phyloP scores from a whole-genome alignment of 2,888 invertebrate species.

The Calameuta filiformis region DNA sequence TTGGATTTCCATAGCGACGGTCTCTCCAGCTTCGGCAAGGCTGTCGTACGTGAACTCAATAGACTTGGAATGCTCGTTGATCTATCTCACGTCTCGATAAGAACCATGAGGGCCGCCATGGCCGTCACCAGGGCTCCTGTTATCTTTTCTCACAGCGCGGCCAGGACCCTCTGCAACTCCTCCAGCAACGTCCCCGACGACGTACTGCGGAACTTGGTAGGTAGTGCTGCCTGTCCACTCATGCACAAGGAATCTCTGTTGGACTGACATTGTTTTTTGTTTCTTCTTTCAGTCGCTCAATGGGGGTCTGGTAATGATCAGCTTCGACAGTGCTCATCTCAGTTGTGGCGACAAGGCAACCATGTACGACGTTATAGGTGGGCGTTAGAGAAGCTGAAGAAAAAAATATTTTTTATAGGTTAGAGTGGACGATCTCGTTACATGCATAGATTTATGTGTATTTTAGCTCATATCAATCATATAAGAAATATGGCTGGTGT shows the following conservation, averaged over 20 bases:
- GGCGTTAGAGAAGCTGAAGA: not conserved
- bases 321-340: slow-evolving; percentile 73
- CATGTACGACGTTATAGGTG: slow-evolving; percentile 73
- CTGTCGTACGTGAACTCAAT: slow-evolving; percentile 76
- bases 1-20: slow-evolving; percentile 60
- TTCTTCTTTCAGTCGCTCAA: slow-evolving; percentile 69
- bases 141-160: slow-evolving; percentile 75
- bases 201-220: slow-evolving; percentile 68
- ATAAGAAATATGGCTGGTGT: slow-evolving; percentile 74
- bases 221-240: slow-evolving; percentile 18
- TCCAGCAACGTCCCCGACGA: slow-evolving; percentile 72
- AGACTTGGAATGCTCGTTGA: slow-evolving; percentile 78
- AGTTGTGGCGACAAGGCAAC: slow-evolving; percentile 71
- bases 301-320: slow-evolving; percentile 75
- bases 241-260: not conserved
- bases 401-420: not conserved
- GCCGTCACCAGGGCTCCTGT: slow-evolving; percentile 74
- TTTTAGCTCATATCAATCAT: slow-evolving; percentile 73
- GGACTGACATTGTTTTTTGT: not conserved
- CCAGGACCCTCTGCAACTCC: slow-evolving; percentile 72
- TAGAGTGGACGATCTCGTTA: not conserved
- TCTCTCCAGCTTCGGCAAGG: slow-evolving; percentile 65
- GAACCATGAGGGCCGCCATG: slow-evolving; percentile 73
- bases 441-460: slow-evolving; percentile 1
- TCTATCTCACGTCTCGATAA: slow-evolving; percentile 73